Evolutionary conservation across 2,797 vertebrate species (phyloP), one percentile per base, ranked within the genome.

Genomic region (Silurus lanzhouensis): DNA sequence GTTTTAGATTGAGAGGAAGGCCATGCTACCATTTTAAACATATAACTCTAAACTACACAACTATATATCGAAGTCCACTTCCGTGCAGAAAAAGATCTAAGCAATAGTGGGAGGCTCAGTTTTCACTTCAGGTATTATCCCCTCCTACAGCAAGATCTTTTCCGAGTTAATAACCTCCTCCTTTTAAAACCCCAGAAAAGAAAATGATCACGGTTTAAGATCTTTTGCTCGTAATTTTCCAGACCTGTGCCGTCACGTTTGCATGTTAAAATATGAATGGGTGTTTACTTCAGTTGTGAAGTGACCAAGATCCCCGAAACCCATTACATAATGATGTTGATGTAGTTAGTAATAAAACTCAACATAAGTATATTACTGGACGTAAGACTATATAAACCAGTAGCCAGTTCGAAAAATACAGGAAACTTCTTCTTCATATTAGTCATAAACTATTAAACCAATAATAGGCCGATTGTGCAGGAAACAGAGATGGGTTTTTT

Each of bases 121-220:
- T 22, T 3, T 78, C 22, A 66, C 27, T 85, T 22, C 52, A n/a
- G 85, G 85, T 89, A 64, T 84, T 79, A 78, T 75, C 85, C 85
- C 88, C 87, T 57, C 88, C 88, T 64, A 89, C 88, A 85, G 27
- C 1, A 6, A 85, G n/a, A 8, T n/a, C 60, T 66, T 72, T 81
- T 78, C n/a, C 19, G 13, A 44, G 76, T 60, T 67, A 25, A 75
- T 15, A 44, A 83, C 66, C 76, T 83, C 64, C 70, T 27, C 17
- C 19, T 85, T 38, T 82, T 20, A 31, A 79, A 89, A 87, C 66
- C 3, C 20, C 17, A 44, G 60, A 57, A 80, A 6, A 74, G 48
- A 71, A 84, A 38, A 20, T 52, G 22, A 61, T 79, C 61, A 25
- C 20, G 2, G 19, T 63, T 72, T 55, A n/a, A 46, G 5, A 31